Base-by-base conservation (phyloP, 2,113 vertebrate species). In the Ceuthmochares aereus region DNA sequence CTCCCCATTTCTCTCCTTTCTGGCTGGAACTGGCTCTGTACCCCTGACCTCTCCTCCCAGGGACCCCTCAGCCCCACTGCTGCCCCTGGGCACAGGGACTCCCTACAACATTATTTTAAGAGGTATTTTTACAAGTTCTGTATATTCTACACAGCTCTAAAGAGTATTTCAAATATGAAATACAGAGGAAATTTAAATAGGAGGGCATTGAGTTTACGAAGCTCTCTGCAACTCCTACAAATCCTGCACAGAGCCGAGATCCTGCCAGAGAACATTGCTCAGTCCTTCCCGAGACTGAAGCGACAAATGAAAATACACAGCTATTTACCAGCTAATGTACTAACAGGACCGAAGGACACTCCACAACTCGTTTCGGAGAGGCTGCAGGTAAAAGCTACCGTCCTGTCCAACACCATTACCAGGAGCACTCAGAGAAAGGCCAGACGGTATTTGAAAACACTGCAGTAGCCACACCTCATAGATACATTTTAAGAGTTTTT, bases 301-400 rank as follows among this genome's bases (percentile, higher is more conserved):
- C 2, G 30, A 69, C 29, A 52, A 47, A n/a, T 7, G 14, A 19
- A 73, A 94, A 26, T 18, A 18, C 3, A 0, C 4, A 0, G 0
- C 62, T n/a, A 7, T 19, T 52, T 19, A 21, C 14, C 20, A 42
- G 32, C 7, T 66, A 12, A n/a, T 8, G 30, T 9, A 12, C 22
- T 14, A 7, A 62, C 0, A 20, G 21, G 16, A 52, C 7, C 19
- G 21, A 34, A 43, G 14, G 36, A 63, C 29, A 69, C 10, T 4
- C 14, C 49, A 22, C 18, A 56, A 1, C 4, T 55, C 52, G 14
- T 7, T 10, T 8, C 20, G 56, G 30, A 34, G 63, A 36, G 42
- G 34, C 70, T 36, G 16, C 6, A 47, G 25, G 7, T n/a, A 21
- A 64, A 17, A 51, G 45, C 45, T 15, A 60, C 10, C 80, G 52